Percentiles rank a stretch among this genome's conserved stretches.
Conservation (phyloP, 1,140 invertebrate species). For the Zaprionus vittiger region DNA sequence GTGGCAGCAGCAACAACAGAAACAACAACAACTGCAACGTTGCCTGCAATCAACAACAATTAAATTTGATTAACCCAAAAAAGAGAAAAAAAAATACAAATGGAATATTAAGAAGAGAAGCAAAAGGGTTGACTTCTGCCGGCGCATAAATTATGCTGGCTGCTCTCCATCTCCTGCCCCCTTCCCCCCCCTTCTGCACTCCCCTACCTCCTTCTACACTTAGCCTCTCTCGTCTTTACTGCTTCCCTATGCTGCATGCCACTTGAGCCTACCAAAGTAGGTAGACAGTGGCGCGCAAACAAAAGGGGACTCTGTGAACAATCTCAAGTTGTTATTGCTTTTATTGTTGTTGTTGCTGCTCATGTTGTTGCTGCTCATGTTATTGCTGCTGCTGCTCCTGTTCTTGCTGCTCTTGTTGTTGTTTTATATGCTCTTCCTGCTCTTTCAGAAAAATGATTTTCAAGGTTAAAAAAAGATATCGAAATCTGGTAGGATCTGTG, state of each 20-base stretch:
- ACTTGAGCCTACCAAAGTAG: slow-evolving; percentile 38
- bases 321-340: slow-evolving; percentile 23
- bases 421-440: slow-evolving; percentile 1
- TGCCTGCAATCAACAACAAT: slow-evolving; percentile 60
- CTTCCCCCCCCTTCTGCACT: neutral
- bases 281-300: slow-evolving; percentile 11
- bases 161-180: neutral
- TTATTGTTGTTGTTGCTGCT: slow-evolving; percentile 21
- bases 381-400: neutral
- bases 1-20: neutral
- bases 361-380: slow-evolving; percentile 13
- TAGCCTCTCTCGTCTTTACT: neutral
- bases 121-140: slow-evolving; percentile 26
- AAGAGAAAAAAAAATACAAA: slow-evolving; percentile 11
- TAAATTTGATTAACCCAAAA: slow-evolving; percentile 67
- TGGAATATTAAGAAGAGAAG: neutral
- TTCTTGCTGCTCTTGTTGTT: neutral
- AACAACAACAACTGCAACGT: neutral
- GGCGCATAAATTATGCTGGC: slow-evolving; percentile 70
- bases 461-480: slow-evolving; percentile 36
- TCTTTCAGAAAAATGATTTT: slow-evolving; percentile 22
- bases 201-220: too few relatives aligned
- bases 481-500: slow-evolving; percentile 24
- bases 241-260: slow-evolving; percentile 4
- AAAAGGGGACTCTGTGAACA: slow-evolving; percentile 19